These are phyloP conservation scores for Cydia pomonella DNA, from an alignment of 1,140 invertebrate species.

Conservation along the genomic window DNA sequence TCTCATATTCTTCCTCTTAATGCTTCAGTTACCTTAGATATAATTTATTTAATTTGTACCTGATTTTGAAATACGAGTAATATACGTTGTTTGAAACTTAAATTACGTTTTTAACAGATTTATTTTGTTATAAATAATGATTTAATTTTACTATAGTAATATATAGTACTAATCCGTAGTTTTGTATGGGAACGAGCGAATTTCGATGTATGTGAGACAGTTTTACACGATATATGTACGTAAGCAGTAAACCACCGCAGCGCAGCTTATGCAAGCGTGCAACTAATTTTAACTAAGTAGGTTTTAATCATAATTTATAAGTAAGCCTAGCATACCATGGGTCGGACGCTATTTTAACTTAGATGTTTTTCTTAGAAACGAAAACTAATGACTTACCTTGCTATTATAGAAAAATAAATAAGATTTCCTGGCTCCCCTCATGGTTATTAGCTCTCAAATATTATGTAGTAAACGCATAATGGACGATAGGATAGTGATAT, in stretches of 20 bases:
- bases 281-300: slow-evolving; percentile 67
- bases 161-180: slow-evolving; percentile 48
- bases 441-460: slow-evolving; percentile 19
- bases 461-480: slow-evolving; percentile 70
- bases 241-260: slow-evolving; percentile 65
- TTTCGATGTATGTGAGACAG: slow-evolving; percentile 61
- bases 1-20: slow-evolving; percentile 73
- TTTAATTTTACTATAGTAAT: slow-evolving; percentile 46
- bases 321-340: slow-evolving; percentile 43
- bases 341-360: slow-evolving; percentile 7
- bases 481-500: slow-evolving; percentile 61
- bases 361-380: slow-evolving; percentile 16
- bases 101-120: slow-evolving; percentile 70
- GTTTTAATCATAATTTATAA: slow-evolving; percentile 53
- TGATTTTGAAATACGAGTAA: slow-evolving; percentile 75
- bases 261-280: slow-evolving; percentile 70
- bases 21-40: slow-evolving; percentile 76
- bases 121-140: slow-evolving; percentile 65
- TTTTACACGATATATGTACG: slow-evolving; percentile 49
- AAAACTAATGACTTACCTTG: background rate
- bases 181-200: slow-evolving; percentile 68
- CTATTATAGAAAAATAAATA: slow-evolving; percentile 10
- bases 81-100: slow-evolving; percentile 71
- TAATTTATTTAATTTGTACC: slow-evolving; percentile 79
- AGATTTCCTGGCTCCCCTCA: slow-evolving; percentile 16